Conservation (phyloP, 2,113 vertebrate species). For the Chinchilla lanigera region DNA sequence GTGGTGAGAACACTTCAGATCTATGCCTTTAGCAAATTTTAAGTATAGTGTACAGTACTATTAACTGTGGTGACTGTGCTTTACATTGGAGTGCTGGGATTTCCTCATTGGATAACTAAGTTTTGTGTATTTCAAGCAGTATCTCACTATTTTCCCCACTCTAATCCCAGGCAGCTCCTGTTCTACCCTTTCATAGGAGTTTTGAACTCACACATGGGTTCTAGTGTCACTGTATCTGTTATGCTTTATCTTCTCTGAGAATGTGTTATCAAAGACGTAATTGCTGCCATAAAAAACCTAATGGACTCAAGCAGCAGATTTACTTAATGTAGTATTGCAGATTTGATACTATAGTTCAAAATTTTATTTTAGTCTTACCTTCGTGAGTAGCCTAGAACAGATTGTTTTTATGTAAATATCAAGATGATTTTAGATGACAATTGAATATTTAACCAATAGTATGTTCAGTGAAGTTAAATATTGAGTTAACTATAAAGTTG, state of each 20-base stretch:
- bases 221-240: conserved; percentile 28
- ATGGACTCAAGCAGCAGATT: not conserved
- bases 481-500: conserved; percentile 40
- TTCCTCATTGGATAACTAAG: not conserved
- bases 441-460: conserved; percentile 11
- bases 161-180: not conserved
- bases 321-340: not conserved
- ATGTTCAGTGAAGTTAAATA: not conserved
- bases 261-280: conserved; percentile 28
- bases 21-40: not conserved
- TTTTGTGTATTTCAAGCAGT: not conserved
- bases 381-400: conserved; percentile 30
- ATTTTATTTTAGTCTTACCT: conserved; percentile 55
- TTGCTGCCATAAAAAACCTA: conserved; percentile 16
- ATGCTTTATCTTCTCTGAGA: conserved; percentile 1
- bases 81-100: not conserved
- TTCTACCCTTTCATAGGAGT: conserved; percentile 25
- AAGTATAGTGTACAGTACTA: not conserved
- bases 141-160: not conserved
- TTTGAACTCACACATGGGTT: conserved; percentile 54
- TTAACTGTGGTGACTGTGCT: not conserved
- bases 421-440: not conserved
- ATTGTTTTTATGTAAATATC: conserved; percentile 31
- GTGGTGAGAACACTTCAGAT: not conserved
- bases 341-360: not conserved